Conservation (phyloP, 2,797 vertebrate species). For the Sebastes matsubarae region DNA sequence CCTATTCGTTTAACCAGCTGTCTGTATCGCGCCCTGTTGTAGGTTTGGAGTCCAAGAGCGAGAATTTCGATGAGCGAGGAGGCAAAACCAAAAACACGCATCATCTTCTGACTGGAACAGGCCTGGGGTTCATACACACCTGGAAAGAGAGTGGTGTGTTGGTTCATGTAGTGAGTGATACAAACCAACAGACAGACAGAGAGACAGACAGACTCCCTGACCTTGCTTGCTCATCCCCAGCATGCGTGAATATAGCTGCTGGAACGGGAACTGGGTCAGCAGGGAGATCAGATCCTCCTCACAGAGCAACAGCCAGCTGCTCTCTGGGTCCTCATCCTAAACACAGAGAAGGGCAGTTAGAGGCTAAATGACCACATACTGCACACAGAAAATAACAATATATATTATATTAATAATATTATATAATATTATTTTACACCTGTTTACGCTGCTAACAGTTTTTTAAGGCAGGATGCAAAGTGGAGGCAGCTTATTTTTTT, state of each 20-base stretch:
- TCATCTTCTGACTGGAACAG: conserved; percentile 94
- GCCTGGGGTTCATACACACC: conserved; percentile 91
- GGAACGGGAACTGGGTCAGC: conserved; percentile 95
- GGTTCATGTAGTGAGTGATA: background rate
- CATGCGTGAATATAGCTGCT: conserved; percentile 93
- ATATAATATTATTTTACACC: background rate
- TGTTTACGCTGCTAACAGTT: background rate
- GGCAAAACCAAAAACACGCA: conserved; percentile 96
- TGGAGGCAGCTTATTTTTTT: background rate
- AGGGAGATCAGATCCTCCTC: conserved; percentile 94
- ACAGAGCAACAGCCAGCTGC: conserved; percentile 92
- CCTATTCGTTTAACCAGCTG: conserved; percentile 97
- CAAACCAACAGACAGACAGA: background rate
- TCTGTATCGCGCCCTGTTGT: conserved; percentile 94
- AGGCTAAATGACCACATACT: background rate
- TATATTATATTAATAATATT: too few relatives aligned
- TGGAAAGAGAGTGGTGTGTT: conserved; percentile 55
- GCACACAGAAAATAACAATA: too few relatives aligned
- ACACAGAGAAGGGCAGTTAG: background rate
- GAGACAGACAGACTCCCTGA: conserved; percentile 54
- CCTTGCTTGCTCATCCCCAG: conserved; percentile 92
- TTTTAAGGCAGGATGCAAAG: background rate
- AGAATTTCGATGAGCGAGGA: conserved; percentile 93
- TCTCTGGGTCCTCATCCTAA: conserved; percentile 96
- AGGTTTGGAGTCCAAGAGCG: conserved; percentile 92